Evolutionary conservation across 2,888 invertebrate species (phyloP).

Genomic region (Danaus chrysippus): DNA sequence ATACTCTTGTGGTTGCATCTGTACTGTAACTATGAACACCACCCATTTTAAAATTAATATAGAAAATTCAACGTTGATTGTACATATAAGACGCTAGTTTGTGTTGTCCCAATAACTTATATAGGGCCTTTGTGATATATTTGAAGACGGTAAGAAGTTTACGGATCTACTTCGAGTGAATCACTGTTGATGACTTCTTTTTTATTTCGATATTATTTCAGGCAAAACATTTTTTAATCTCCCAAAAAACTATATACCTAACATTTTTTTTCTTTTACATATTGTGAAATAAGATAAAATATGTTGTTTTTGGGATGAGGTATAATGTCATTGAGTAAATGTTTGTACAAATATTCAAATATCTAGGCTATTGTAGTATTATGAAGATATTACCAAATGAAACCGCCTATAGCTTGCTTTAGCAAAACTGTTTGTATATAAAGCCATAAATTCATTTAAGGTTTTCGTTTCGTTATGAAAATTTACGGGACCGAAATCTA

Average conservation of each 20-base stretch:
- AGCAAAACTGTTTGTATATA: conserved; percentile 33
- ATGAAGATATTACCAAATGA: conserved; percentile 18
- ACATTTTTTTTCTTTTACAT: too few species aligned
- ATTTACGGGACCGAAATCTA: conserved; percentile 33
- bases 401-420: conserved; percentile 9
- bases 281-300: too few species aligned
- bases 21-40: conserved; percentile 30
- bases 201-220: conserved; percentile 33
- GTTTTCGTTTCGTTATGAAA: conserved; percentile 35
- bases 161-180: conserved; percentile 31
- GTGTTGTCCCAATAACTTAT: not conserved
- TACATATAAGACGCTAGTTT: conserved; percentile 1
- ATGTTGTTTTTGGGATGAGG: too few species aligned
- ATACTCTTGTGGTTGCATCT: conserved; percentile 35
- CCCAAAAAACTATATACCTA: too few species aligned
- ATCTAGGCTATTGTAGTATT: too few species aligned
- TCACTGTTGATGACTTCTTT: conserved; percentile 42
- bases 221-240: too few species aligned
- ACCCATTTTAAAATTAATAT: conserved; percentile 8
- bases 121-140: conserved; percentile 12
- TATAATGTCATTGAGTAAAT: too few species aligned
- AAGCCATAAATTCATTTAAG: conserved; percentile 37
- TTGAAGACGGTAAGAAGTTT: conserved; percentile 22
- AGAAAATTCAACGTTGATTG: conserved; percentile 12
- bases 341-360: too few species aligned